These are phyloP conservation scores for Hyles lineata DNA, from an alignment of 2,888 invertebrate species.

Conservation along the genomic window DNA sequence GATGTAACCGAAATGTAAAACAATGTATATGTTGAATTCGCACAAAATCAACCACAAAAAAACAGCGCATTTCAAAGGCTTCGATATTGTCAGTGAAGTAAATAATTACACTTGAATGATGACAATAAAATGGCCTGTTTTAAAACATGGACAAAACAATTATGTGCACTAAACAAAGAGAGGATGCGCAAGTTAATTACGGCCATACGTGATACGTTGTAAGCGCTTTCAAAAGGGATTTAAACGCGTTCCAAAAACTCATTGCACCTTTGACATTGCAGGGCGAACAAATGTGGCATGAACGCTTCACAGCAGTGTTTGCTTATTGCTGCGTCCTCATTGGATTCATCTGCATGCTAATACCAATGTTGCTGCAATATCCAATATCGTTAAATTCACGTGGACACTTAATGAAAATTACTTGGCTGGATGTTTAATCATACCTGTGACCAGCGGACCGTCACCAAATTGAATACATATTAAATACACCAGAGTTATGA, in stretches of 20 bases:
- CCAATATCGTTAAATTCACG: not conserved
- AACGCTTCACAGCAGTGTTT: not conserved
- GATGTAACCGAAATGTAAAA: too few species aligned
- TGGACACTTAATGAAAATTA: not conserved
- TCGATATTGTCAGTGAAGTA: too few species aligned
- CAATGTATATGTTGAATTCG: too few species aligned
- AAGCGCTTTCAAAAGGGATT: not conserved
- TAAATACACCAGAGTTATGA: too few species aligned
- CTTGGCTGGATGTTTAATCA: not conserved
- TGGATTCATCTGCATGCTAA: not conserved
- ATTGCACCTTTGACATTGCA: conserved; percentile 17
- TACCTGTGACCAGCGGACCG: not conserved
- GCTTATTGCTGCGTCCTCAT: not conserved
- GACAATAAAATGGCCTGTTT: too few species aligned
- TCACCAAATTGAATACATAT: not conserved
- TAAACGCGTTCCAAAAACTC: not conserved
- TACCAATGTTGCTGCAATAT: not conserved
- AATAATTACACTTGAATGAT: too few species aligned
- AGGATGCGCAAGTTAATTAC: not conserved
- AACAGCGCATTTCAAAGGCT: too few species aligned
- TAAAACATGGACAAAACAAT: not conserved
- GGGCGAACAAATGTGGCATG: conserved; percentile 1
- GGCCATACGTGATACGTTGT: not conserved
- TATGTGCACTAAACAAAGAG: conserved; percentile 3
- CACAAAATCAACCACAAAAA: too few species aligned